Percentiles rank a stretch among this genome's conserved stretches.
phyloP scores from a whole-genome alignment of 2,113 vertebrate genomes.

The Lycocorax pyrrhopterus region DNA sequence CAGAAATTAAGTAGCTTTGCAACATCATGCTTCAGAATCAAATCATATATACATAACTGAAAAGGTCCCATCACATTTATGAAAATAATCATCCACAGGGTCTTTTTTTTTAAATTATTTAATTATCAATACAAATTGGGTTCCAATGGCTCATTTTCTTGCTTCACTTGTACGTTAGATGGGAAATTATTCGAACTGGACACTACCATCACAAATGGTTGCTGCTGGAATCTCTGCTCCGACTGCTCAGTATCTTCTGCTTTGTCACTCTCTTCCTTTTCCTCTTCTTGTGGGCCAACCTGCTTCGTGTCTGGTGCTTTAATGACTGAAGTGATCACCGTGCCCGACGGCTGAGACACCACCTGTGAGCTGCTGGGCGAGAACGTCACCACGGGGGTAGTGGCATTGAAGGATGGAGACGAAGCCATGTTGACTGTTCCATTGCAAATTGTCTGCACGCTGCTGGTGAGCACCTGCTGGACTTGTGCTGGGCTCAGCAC shows the following conservation, averaged over 20 bases:
- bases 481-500: constrained; percentile 73
- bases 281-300: background rate
- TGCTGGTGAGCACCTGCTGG: constrained; percentile 75
- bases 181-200: constrained; percentile 68
- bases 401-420: constrained; percentile 62
- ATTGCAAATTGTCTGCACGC: constrained; percentile 73
- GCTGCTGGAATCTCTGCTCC: constrained; percentile 66
- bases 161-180: constrained; percentile 67
- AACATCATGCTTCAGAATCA: constrained; percentile 63
- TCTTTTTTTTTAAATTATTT: background rate
- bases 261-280: constrained; percentile 37
- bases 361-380: constrained; percentile 74
- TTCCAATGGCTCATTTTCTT: constrained; percentile 71
- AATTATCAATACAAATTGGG: constrained; percentile 55
- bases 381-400: constrained; percentile 74
- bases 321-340: constrained; percentile 82
- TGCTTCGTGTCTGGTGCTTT: constrained; percentile 80
- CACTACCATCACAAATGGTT: constrained; percentile 80
- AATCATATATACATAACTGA: constrained; percentile 57
- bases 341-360: constrained; percentile 72
- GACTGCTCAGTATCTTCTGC: constrained; percentile 55
- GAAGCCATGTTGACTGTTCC: constrained; percentile 69
- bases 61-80: constrained; percentile 68
- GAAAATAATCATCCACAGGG: constrained; percentile 62
- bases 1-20: constrained; percentile 63